Conservation (phyloP, 2,113 vertebrate species). For the Cavia porcellus region DNA sequence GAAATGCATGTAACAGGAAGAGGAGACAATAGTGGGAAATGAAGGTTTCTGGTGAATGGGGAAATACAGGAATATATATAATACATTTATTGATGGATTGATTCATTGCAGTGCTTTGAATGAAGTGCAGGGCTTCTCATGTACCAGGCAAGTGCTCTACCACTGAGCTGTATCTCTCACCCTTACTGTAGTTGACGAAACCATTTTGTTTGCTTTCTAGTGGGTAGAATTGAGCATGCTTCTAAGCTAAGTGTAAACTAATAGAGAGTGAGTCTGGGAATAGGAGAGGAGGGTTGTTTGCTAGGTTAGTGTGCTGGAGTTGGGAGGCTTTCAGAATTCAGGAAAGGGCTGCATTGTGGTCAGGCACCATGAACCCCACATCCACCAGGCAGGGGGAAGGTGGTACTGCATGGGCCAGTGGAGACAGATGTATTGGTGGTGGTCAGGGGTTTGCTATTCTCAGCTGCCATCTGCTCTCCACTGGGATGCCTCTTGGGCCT, state of each 20-base stretch:
- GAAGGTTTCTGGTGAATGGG: not conserved
- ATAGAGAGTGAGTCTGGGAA: not conserved
- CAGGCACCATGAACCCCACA: rapidly evolving
- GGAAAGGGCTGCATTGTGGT: not conserved
- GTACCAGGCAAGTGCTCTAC: not conserved
- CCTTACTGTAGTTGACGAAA: not conserved
- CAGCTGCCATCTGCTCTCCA: not conserved
- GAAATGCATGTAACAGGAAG: not conserved
- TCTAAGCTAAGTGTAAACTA: not conserved
- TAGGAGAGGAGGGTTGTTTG: not conserved
- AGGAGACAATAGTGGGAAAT: not conserved
- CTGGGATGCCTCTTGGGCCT: not conserved
- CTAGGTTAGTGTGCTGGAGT: not conserved
- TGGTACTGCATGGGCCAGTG: not conserved
- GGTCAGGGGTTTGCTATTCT: not conserved
- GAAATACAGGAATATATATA: not conserved
- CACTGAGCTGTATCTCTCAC: not conserved
- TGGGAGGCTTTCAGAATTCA: not conserved
- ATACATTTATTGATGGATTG: not conserved
- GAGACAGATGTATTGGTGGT: not conserved
- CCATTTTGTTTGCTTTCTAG: not conserved
- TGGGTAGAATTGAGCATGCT: not conserved
- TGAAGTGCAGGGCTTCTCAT: not conserved
- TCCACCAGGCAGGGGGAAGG: not conserved
- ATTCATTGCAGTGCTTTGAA: too few species aligned